A percentile compares a stretch with the other conserved stretches of the same genome.
Conservation (phyloP, 1,140 invertebrate genomes). For the Eulimnadia texana region DNA sequence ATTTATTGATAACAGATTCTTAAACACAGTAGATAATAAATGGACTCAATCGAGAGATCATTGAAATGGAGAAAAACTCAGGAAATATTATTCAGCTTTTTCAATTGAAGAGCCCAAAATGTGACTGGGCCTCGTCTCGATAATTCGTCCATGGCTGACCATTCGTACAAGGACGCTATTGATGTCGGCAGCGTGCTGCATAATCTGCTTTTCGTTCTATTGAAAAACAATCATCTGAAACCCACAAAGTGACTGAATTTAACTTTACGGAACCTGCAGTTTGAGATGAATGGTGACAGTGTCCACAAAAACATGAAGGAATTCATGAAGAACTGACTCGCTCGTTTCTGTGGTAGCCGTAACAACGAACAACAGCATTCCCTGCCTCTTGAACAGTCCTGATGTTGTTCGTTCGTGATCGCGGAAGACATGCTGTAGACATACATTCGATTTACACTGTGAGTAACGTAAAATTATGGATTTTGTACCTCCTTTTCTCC, state of each 20-base stretch:
- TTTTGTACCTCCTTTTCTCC: conserved; percentile 5
- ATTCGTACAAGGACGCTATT: not conserved
- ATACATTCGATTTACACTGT: not conserved
- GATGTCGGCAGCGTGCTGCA: not conserved
- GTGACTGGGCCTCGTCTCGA: not conserved
- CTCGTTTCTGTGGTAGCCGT: not conserved
- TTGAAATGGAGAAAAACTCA: no score
- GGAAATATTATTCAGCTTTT: no score
- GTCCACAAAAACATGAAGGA: not conserved
- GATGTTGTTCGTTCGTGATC: not conserved
- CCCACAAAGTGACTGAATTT: no score
- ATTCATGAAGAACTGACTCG: not conserved
- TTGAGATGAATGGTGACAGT: not conserved
- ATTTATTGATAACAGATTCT: no score
- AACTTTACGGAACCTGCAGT: not conserved
- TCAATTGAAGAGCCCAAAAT: not conserved
- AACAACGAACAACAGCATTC: not conserved
- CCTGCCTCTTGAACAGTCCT: not conserved
- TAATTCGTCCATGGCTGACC: not conserved
- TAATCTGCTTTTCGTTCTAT: not conserved
- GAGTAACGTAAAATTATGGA: not conserved
- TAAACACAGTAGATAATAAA: no score
- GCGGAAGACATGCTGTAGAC: not conserved
- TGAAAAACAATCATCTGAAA: not conserved
- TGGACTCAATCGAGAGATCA: no score